These are phyloP conservation scores for Todus mexicanus DNA, from an alignment of 2,797 vertebrate species.

Conservation along the genomic window DNA sequence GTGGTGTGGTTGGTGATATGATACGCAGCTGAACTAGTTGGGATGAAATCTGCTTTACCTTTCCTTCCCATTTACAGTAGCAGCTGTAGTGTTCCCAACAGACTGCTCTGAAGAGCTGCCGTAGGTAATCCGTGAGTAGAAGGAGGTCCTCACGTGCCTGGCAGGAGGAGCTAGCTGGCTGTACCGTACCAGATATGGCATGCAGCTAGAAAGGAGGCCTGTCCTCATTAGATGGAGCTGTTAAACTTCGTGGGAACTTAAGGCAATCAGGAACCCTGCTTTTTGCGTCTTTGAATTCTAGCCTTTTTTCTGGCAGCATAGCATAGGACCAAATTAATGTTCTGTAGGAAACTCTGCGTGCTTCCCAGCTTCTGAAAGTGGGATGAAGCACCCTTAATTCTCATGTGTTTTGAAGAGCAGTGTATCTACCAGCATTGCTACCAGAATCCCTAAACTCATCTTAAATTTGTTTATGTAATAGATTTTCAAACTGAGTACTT, in stretches of 20 bases:
- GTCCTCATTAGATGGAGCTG: neutral
- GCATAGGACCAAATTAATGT: neutral
- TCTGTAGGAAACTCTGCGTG: neutral
- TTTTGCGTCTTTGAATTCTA: neutral
- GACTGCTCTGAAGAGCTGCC: neutral
- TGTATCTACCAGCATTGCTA: neutral
- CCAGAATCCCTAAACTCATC: neutral
- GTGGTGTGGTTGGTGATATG: neutral
- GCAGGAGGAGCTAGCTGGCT: neutral
- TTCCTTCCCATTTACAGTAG: neutral
- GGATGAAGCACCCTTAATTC: neutral
- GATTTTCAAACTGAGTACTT: neutral
- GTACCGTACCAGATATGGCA: fast-evolving
- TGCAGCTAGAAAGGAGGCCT: neutral
- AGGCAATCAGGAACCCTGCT: neutral
- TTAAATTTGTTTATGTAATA: neutral
- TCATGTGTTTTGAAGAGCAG: neutral
- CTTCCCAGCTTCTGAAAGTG: neutral
- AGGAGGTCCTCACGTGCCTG: neutral
- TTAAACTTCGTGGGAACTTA: neutral
- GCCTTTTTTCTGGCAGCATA: neutral
- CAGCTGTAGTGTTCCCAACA: neutral
- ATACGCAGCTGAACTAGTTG: neutral
- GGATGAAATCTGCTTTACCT: neutral
- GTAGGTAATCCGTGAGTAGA: neutral